Percentiles rank a stretch among this genome's conserved stretches.
These are phyloP conservation scores for Oryctolagus cuniculus DNA, from an alignment of 2,113 vertebrate species.

Conservation along the genomic window DNA sequence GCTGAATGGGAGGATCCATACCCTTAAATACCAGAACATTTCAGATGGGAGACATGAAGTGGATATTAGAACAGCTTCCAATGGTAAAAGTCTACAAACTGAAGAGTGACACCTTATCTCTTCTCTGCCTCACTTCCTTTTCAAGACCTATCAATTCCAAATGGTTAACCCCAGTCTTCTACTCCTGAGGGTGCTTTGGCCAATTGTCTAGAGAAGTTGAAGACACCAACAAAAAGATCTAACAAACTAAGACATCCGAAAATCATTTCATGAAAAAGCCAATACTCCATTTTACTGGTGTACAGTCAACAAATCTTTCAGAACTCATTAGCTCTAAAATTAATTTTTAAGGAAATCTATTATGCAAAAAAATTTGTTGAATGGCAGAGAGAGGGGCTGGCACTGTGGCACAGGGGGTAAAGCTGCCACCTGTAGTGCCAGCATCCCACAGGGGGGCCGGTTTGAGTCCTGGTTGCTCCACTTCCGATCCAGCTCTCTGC, in stretches of 20 bases:
- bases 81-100: not conserved
- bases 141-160: not conserved
- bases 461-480: too few relatives aligned
- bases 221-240: not conserved
- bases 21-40: not conserved
- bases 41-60: not conserved
- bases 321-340: slow-evolving; percentile 20
- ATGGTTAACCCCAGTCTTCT: not conserved
- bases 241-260: not conserved
- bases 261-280: not conserved
- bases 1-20: not conserved
- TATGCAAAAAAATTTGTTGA: too few relatives aligned
- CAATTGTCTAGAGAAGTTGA: not conserved
- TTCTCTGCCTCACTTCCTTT: not conserved
- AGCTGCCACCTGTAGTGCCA: too few relatives aligned
- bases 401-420: too few relatives aligned
- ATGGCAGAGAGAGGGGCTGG: too few relatives aligned
- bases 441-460: too few relatives aligned
- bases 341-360: not conserved
- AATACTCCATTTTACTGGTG: not conserved
- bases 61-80: not conserved
- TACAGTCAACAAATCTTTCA: not conserved
- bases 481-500: too few relatives aligned
- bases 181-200: not conserved
- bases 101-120: not conserved